Evolutionary conservation across 2,797 vertebrate genomes (phyloP).

Genomic region (Perdix hodgsoniae): DNA sequence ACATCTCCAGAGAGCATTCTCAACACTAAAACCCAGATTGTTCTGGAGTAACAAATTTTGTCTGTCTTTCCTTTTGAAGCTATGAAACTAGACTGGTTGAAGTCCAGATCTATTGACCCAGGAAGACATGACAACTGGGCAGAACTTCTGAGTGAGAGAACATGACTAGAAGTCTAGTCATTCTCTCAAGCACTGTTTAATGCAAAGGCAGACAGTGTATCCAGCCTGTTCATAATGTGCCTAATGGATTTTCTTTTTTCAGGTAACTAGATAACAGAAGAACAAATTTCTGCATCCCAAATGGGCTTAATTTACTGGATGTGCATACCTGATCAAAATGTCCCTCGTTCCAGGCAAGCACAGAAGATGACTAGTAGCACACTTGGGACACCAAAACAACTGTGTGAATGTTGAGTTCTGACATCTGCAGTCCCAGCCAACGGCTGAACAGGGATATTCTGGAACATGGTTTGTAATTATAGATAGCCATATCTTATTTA

Average conservation of each 20-base stretch:
- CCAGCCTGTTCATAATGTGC: background rate
- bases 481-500: background rate
- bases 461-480: background rate
- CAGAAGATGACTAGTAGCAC: background rate
- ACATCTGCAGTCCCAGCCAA: background rate
- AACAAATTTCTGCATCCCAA: background rate
- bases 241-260: background rate
- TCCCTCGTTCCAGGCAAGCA: background rate
- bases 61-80: background rate
- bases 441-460: background rate
- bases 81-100: background rate
- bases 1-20: background rate
- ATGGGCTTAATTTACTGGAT: background rate
- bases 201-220: background rate
- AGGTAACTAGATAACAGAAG: background rate
- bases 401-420: background rate
- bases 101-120: background rate
- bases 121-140: background rate
- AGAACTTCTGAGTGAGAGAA: background rate
- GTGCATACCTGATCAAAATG: background rate
- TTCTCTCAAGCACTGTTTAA: background rate
- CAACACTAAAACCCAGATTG: background rate
- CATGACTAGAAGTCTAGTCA: background rate
- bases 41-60: background rate
- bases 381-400: background rate